phyloP scores from a whole-genome alignment of 2,797 vertebrate genomes.

The Onychomys arenicola region DNA sequence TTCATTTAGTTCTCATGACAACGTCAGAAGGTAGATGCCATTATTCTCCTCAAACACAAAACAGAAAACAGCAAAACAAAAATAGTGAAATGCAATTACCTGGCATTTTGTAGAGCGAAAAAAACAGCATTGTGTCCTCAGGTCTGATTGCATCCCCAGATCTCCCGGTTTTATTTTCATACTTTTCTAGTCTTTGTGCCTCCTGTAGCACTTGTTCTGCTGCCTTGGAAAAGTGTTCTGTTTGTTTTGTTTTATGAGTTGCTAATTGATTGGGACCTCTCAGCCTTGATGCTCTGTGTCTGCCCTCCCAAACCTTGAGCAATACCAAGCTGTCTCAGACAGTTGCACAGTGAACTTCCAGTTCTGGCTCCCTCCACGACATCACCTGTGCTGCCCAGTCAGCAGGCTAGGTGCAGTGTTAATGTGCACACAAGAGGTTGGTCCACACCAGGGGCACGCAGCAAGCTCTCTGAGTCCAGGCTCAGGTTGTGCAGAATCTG shows the following conservation, averaged over 20 bases:
- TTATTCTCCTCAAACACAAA: not conserved
- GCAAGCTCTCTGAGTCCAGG: not conserved
- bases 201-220: not conserved
- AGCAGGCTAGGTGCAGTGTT: too few relatives aligned
- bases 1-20: not conserved
- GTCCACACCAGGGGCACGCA: too few relatives aligned
- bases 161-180: not conserved
- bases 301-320: not conserved
- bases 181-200: not conserved
- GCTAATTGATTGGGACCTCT: not conserved
- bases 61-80: not conserved
- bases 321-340: not conserved
- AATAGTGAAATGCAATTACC: not conserved
- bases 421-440: not conserved
- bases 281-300: not conserved
- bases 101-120: not conserved
- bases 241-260: not conserved
- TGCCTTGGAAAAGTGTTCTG: not conserved
- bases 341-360: slow-evolving; percentile 27
- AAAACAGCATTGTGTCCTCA: not conserved
- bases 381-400: not conserved
- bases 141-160: not conserved
- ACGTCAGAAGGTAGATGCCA: not conserved
- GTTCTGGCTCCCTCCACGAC: not conserved
- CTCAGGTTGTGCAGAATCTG: too few relatives aligned